Evolutionary conservation across 2,797 vertebrate species (phyloP).

Genomic region (Coracias cyanogaster): DNA sequence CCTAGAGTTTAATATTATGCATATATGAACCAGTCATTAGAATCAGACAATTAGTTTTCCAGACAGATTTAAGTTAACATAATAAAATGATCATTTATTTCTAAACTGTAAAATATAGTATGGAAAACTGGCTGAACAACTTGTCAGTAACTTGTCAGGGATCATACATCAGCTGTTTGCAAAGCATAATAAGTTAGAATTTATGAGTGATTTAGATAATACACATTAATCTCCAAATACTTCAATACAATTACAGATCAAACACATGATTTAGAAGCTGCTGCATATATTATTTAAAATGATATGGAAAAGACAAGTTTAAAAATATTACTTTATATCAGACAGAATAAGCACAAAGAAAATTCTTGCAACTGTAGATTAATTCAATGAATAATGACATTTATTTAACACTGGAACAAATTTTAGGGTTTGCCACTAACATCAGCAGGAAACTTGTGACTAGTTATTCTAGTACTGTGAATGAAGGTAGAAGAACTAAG

Average conservation of each 20-base stretch:
- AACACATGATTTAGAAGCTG: neutral
- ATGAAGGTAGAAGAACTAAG: neutral
- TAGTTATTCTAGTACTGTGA: neutral
- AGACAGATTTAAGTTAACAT: neutral
- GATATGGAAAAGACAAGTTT: neutral
- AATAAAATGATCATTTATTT: constrained; percentile 24
- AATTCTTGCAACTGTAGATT: neutral
- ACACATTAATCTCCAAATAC: neutral
- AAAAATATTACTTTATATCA: neutral
- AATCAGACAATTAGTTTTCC: constrained; percentile 11
- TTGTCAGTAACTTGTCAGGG: neutral
- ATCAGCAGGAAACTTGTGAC: neutral
- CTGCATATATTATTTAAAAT: neutral
- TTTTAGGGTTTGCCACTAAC: neutral
- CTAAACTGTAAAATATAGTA: constrained; percentile 6
- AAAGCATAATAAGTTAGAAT: neutral
- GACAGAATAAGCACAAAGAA: neutral
- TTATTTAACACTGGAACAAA: neutral
- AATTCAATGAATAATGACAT: neutral
- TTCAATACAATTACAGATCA: neutral
- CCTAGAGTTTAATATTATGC: neutral
- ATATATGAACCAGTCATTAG: neutral
- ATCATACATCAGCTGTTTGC: neutral
- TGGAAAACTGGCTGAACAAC: neutral
- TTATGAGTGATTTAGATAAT: neutral